These are phyloP conservation scores for Chitala chitala DNA, from an alignment of 2,113 vertebrate genomes.

Conservation along the genomic window DNA sequence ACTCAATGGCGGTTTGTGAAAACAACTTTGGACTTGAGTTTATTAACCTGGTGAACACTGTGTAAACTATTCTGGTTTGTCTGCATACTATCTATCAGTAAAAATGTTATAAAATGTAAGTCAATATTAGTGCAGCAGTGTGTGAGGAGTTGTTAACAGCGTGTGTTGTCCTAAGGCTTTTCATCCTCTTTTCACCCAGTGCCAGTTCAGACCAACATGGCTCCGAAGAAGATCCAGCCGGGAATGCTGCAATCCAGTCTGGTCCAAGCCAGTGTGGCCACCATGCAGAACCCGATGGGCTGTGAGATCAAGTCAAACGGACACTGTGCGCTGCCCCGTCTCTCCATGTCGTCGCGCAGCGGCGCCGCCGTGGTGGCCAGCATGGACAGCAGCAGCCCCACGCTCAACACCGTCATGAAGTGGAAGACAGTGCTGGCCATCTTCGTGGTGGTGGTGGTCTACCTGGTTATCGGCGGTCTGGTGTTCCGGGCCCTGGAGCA, in stretches of 20 bases:
- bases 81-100: too few relatives aligned
- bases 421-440: constrained; percentile 93
- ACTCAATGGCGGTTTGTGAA: too few relatives aligned
- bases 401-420: constrained; percentile 89
- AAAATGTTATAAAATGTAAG: too few relatives aligned
- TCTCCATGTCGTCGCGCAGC: constrained; percentile 72
- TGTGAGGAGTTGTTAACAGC: neutral
- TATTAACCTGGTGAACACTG: too few relatives aligned
- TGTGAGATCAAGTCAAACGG: constrained; percentile 71
- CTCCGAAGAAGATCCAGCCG: constrained; percentile 60
- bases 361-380: constrained; percentile 72
- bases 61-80: too few relatives aligned
- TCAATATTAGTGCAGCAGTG: too few relatives aligned
- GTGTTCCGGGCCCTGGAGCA: constrained; percentile 85
- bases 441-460: constrained; percentile 87
- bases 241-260: constrained; percentile 58
- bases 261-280: constrained; percentile 60
- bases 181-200: constrained; percentile 56
- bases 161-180: neutral
- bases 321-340: constrained; percentile 68
- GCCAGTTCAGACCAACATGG: constrained; percentile 77
- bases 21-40: too few relatives aligned
- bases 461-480: constrained; percentile 83
- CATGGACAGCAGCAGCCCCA: constrained; percentile 73
- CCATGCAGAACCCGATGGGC: constrained; percentile 66